Evolutionary conservation across 2,888 invertebrate genomes (phyloP), one percentile per base, ranked within the genome.

Genomic region (Scaptomyza reducta): DNA sequence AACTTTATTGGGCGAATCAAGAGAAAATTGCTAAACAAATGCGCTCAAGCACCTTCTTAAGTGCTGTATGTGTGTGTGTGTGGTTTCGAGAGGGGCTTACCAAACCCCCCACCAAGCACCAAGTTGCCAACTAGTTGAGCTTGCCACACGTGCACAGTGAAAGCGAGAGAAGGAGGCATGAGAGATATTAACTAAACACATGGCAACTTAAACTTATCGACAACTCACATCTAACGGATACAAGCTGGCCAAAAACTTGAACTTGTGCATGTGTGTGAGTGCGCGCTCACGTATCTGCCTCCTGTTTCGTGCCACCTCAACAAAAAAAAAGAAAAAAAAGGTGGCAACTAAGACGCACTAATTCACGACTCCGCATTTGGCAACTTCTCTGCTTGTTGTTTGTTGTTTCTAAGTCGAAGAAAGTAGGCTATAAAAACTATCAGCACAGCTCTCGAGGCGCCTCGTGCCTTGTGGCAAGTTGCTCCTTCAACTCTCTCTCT

Each of bases 361-460:
- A 81, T 81, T 81, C 80, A 76, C 71, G 63, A 67, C 69, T 62
- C 41, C 47, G 42, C 65, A 58, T 49, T 56, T 71, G 65, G 54
- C 60, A 58, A 54, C 62, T 63, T 69, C 9, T 22, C n/a, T 49
- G 33, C 33, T 16, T 57, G 16, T 16, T 73, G 60, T 60, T 68
- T 51, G 49, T 54, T 56, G 51, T 56, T 66, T 57, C 62, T 63
- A 57, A 33, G 9, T 63, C 66, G 60, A 40, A 62, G 77, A 77
- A 81, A 81, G 77, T 81, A 79, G 84, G 82, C 82, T 82, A 82
- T 82, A 82, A 82, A 82, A 82, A 84, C 84, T 82, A 82, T 82
- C 82, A 82, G 76, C 81, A 78, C 57, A 77, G 79, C 75, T 77
- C 65, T 80, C 62, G 70, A 67, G 79, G 67, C 58, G 60, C 75